Evolutionary conservation across 2,113 vertebrate genomes (phyloP), one percentile per base, ranked within the genome.

Genomic region (Sigmodon hispidus): DNA sequence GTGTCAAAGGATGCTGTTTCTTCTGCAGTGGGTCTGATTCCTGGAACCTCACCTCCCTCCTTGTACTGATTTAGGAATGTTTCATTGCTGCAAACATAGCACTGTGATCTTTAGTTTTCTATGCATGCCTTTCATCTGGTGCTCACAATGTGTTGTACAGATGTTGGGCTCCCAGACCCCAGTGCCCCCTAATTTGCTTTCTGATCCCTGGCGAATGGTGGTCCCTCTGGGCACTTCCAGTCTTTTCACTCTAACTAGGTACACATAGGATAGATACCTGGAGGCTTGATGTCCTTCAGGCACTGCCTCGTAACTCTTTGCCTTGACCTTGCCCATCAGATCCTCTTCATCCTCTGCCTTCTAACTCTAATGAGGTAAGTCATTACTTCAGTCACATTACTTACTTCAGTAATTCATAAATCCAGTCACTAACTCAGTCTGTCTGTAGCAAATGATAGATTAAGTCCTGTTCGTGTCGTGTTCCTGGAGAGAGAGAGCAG

Each of bases 81-180:
- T 93, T 97, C 95, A 50, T 96, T 98, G 93, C 95, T 97, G 81
- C 69, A 96, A 61, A 83, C 96, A 81, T 43, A 69, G 86, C n/a
- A 17, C 94, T 95, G 81, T 95, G 97, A 95, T 97, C 95, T 96
- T 94, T 87, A 92, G 96, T 94, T 97, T 90, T 72, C 94, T 95
- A 45, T n/a, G 84, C 87, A 17, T 55, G 79, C 96, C 96, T 97
- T 96, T 98, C 93, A 97, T 97, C 96, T 85, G 67, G 89, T 0
- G 0, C 63, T 96, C 84, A 65, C 94, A 97, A 96, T 97, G 94
- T 97, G 97, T 85, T 31, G 43, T 88, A 26, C 97, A 98, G 97
- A 98, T 98, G 97, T 97, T 96, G 43, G 21, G 2, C 76, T 0
- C 73, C 88, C 36, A 89, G 96, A 92, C 94, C 95, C 59, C 0